phyloP scores from a whole-genome alignment of 2,888 invertebrate genomes.

The Oegoconia quadripuncta region DNA sequence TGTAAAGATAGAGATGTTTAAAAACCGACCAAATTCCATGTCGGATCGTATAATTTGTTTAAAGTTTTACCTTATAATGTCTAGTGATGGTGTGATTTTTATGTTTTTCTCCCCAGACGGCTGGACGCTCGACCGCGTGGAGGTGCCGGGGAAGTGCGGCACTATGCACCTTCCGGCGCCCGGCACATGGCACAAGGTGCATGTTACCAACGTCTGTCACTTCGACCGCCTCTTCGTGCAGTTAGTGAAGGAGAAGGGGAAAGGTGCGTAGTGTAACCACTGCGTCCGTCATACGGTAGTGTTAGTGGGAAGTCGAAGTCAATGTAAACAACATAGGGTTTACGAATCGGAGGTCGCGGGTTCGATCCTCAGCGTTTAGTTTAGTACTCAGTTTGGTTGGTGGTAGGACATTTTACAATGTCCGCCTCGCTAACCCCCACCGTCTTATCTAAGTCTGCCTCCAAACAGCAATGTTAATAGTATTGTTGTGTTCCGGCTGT shows the following conservation, averaged over 20 bases:
- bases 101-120: constrained; percentile 45
- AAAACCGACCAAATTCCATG: too few species aligned
- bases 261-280: constrained; percentile 16
- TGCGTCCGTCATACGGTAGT: neutral
- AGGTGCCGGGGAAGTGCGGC: constrained; percentile 37
- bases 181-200: constrained; percentile 42
- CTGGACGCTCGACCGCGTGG: constrained; percentile 61
- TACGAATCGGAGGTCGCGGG: too few species aligned
- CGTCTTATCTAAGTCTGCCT: too few species aligned
- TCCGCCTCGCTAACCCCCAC: too few species aligned
- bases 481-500: too few species aligned
- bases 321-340: neutral
- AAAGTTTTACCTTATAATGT: too few species aligned
- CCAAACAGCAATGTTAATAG: too few species aligned
- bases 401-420: too few species aligned
- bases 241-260: constrained; percentile 27
- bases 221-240: constrained; percentile 60
- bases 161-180: constrained; percentile 49
- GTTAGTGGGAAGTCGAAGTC: too few species aligned
- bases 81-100: too few species aligned
- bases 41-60: too few species aligned
- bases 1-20: too few species aligned
- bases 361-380: neutral
- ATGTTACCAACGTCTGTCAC: constrained; percentile 53
- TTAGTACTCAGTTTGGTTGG: neutral